Evolutionary conservation across 37 sponge, comb jelly and placozoan genomes (phyloP).

Genomic region (Chondrosia reniformis): DNA sequence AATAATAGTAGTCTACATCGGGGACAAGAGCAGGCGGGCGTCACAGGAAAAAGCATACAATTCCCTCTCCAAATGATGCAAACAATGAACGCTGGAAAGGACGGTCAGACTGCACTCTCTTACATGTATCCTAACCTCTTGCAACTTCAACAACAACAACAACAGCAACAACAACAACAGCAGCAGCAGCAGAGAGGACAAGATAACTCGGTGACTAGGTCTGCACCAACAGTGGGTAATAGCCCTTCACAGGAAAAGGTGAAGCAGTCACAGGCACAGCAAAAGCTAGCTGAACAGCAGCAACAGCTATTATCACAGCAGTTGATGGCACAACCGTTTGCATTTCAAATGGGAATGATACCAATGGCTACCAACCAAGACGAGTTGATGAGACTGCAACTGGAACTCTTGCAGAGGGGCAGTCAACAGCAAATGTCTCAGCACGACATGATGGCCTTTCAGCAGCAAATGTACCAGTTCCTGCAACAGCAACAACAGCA

Average conservation of each 20-base stretch:
- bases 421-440: not conserved
- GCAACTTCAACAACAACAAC: constrained; percentile 28
- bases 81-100: too few species aligned
- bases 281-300: not conserved
- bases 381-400: constrained; percentile 10
- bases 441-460: constrained; percentile 14
- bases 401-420: constrained; percentile 21
- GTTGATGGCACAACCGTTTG: constrained; percentile 5
- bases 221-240: not conserved
- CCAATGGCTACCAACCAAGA: constrained; percentile 5
- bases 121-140: not conserved
- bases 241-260: not conserved
- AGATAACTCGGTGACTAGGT: not conserved
- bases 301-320: not conserved
- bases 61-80: too few species aligned
- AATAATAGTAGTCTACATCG: not conserved
- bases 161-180: constrained; percentile 29
- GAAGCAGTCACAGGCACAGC: not conserved
- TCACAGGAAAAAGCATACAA: too few species aligned
- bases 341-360: constrained; percentile 13
- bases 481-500: constrained; percentile 29
- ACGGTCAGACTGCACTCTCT: not conserved
- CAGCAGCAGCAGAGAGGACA: constrained; percentile 24
- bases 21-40: constrained; percentile 9
- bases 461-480: not conserved